These are phyloP conservation scores for Hypselothyrea guttata DNA, from an alignment of 2,888 invertebrate species.

Conservation along the genomic window DNA sequence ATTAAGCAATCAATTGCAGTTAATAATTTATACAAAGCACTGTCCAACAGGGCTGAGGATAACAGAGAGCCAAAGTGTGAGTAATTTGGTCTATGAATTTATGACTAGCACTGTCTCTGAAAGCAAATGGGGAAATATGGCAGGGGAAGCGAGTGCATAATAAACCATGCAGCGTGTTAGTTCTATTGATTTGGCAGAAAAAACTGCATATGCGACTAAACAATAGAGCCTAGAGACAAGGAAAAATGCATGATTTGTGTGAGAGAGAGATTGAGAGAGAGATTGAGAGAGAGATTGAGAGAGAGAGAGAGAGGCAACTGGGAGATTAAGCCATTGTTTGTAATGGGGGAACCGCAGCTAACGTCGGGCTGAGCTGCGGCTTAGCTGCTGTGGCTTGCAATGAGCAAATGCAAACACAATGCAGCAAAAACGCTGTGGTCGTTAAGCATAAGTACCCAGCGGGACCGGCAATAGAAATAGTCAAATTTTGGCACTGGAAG, in stretches of 20 bases:
- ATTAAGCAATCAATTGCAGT: too few relatives aligned
- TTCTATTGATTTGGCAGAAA: constrained; percentile 68
- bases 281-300: constrained; percentile 16
- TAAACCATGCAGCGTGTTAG: constrained; percentile 56
- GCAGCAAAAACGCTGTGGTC: background rate
- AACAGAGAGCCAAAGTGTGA: constrained; percentile 53
- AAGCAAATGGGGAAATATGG: background rate
- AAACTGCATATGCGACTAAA: constrained; percentile 38
- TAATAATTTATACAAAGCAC: background rate
- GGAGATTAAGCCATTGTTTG: constrained; percentile 75
- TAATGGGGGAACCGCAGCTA: constrained; percentile 55
- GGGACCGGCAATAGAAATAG: too few relatives aligned
- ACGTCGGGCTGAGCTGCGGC: constrained; percentile 61
- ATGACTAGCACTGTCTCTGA: constrained; percentile 41
- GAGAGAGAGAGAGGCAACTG: constrained; percentile 19
- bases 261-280: constrained; percentile 5
- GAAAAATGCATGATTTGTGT: constrained; percentile 17
- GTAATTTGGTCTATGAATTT: constrained; percentile 65
- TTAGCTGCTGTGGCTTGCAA: constrained; percentile 58
- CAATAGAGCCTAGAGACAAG: constrained; percentile 40
- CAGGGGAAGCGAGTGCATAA: constrained; percentile 63
- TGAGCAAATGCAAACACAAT: constrained; percentile 41
- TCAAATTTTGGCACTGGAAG: too few relatives aligned
- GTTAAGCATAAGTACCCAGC: background rate
- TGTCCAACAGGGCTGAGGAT: constrained; percentile 12